These are phyloP conservation scores for Sialia sialis DNA, from an alignment of 2,113 vertebrate genomes.

Conservation along the genomic window DNA sequence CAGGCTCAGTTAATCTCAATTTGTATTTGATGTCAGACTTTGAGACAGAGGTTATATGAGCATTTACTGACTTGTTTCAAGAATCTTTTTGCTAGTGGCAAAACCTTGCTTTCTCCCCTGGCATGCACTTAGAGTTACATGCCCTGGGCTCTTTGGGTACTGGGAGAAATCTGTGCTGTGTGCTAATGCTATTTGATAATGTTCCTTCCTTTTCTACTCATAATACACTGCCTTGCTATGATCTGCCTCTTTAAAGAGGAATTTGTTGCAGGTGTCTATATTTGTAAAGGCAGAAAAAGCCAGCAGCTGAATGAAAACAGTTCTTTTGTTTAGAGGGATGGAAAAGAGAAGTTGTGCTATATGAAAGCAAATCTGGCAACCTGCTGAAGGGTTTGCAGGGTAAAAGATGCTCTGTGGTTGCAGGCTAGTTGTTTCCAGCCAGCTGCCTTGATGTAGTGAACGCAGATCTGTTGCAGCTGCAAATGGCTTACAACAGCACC, in stretches of 20 bases:
- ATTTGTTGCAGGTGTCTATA: neutral
- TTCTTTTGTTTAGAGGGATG: neutral
- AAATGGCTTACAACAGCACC: neutral
- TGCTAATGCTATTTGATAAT: neutral
- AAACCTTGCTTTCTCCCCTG: neutral
- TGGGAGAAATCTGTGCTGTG: neutral
- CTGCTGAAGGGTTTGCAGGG: neutral
- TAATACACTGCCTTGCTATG: neutral
- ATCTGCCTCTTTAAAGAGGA: neutral
- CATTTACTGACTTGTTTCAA: neutral
- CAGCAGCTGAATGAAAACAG: neutral
- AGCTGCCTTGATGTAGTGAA: neutral
- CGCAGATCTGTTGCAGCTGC: neutral
- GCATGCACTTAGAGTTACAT: neutral
- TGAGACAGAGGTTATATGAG: neutral
- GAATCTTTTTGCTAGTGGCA: neutral
- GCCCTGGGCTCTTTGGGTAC: neutral
- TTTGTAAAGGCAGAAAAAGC: neutral
- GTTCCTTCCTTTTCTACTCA: neutral
- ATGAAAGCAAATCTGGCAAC: neutral
- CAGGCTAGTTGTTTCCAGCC: neutral
- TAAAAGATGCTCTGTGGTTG: neutral
- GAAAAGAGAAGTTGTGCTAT: neutral
- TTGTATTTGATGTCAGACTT: neutral
- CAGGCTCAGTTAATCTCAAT: neutral